These are phyloP conservation scores for Daubentonia madagascariensis DNA, from an alignment of 2,113 vertebrate genomes.

Conservation along the genomic window DNA sequence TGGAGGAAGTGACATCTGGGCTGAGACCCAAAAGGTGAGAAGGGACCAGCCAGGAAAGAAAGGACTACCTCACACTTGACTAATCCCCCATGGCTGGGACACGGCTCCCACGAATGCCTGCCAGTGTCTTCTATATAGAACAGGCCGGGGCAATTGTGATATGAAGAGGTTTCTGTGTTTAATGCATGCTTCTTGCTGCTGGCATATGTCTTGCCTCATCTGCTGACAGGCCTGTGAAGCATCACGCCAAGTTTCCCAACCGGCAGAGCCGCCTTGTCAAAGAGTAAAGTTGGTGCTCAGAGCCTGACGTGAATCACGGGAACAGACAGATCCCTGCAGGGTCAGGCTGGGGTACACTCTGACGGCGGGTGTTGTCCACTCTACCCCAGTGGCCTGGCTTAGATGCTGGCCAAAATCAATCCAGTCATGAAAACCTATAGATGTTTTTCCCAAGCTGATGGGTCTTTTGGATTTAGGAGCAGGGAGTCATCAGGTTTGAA, in stretches of 20 bases:
- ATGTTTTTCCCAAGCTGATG: not conserved
- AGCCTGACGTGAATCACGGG: not conserved
- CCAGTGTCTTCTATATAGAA: not conserved
- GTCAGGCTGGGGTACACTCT: not conserved
- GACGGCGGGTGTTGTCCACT: not conserved
- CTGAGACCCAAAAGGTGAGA: not conserved
- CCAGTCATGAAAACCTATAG: not conserved
- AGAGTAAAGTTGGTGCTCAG: not conserved
- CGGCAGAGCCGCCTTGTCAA: not conserved
- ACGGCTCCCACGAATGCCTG: not conserved
- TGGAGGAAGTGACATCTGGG: not conserved
- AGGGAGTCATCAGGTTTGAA: accelerated
- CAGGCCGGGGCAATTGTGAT: not conserved
- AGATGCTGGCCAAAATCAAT: not conserved
- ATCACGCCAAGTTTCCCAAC: not conserved
- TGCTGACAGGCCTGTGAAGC: constrained; percentile 25
- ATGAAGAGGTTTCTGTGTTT: not conserved
- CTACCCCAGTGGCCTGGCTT: not conserved
- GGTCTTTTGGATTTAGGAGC: not conserved
- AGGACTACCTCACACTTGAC: not conserved
- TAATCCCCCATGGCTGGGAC: not conserved
- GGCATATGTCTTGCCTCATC: constrained; percentile 1
- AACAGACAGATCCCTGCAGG: not conserved
- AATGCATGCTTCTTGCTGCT: not conserved
- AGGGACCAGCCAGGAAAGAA: not conserved